phyloP scores from a whole-genome alignment of 2,888 invertebrate species.

The Chrysopilus asiliformis region DNA sequence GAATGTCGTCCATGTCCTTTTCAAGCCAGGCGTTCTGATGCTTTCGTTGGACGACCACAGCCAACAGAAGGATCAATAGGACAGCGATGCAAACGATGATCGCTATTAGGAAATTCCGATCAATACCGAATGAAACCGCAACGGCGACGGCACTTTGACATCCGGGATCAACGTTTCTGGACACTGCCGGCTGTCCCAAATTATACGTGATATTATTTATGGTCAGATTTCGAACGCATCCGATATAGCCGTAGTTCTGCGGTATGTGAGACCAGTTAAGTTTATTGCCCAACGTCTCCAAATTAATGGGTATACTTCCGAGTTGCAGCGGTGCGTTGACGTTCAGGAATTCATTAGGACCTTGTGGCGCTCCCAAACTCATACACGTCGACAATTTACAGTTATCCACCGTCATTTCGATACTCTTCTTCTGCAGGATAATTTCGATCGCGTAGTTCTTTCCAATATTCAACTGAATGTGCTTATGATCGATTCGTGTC shows the following conservation, averaged over 20 bases:
- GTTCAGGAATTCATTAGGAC: slow-evolving; percentile 59
- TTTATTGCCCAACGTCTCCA: slow-evolving; percentile 45
- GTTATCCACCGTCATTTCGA: slow-evolving; percentile 67
- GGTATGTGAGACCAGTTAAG: slow-evolving; percentile 60
- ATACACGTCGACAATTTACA: slow-evolving; percentile 57
- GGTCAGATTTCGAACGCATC: slow-evolving; percentile 84
- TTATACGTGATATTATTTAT: slow-evolving; percentile 82
- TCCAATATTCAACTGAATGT: slow-evolving; percentile 66
- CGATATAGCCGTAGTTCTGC: slow-evolving; percentile 58
- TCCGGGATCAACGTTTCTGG: slow-evolving; percentile 54
- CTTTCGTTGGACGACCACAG: slow-evolving; percentile 80
- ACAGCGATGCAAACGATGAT: slow-evolving; percentile 79
- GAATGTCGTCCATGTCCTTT: slow-evolving; percentile 88
- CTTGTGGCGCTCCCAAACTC: slow-evolving; percentile 54
- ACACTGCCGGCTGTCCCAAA: slow-evolving; percentile 65
- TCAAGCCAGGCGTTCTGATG: slow-evolving; percentile 76
- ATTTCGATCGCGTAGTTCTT: slow-evolving; percentile 80
- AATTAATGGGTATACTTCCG: slow-evolving; percentile 57
- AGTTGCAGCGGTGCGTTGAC: slow-evolving; percentile 82
- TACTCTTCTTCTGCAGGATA: slow-evolving; percentile 45
- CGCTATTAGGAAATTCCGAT: slow-evolving; percentile 77
- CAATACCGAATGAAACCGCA: slow-evolving; percentile 70
- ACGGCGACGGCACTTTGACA: slow-evolving; percentile 61
- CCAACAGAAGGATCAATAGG: slow-evolving; percentile 61
- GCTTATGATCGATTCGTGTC: slow-evolving; percentile 50